A percentile compares a stretch with the other conserved stretches of the same genome.
Conservation (phyloP, 2,888 invertebrate species). For the Rhagonycha fulva region DNA sequence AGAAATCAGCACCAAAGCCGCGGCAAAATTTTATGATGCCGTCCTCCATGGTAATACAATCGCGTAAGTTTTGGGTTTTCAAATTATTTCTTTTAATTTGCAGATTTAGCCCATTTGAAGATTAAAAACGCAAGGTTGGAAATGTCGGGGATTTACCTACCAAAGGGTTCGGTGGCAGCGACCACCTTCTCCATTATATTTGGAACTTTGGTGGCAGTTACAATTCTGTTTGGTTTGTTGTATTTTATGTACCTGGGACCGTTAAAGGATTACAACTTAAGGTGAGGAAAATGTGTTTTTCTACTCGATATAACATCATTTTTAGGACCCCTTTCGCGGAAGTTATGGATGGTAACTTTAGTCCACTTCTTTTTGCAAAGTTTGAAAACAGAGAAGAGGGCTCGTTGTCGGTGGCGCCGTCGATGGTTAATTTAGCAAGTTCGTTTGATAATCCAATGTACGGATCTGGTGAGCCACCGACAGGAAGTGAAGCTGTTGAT, state of each 20-base stretch:
- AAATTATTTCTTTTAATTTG: neutral
- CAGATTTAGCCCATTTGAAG: conserved; percentile 10
- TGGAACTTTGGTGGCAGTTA: conserved; percentile 32
- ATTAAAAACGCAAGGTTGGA: conserved; percentile 3
- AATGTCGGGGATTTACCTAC: conserved; percentile 17
- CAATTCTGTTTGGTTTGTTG: conserved; percentile 9
- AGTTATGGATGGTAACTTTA: conserved; percentile 10
- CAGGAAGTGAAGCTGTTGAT: neutral
- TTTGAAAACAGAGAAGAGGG: conserved; percentile 42
- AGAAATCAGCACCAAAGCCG: conserved; percentile 36
- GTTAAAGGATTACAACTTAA: conserved; percentile 12
- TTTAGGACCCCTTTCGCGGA: conserved; percentile 26
- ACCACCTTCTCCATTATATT: conserved; percentile 28
- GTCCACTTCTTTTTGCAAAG: conserved; percentile 35
- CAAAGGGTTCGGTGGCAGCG: neutral
- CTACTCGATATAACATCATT: conserved; percentile 5
- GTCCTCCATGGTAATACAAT: conserved; percentile 11
- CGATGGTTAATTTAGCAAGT: conserved; percentile 40
- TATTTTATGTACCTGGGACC: conserved; percentile 23
- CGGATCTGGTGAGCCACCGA: conserved; percentile 23
- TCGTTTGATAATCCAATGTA: conserved; percentile 47
- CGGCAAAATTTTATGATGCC: conserved; percentile 20
- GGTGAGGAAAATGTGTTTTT: neutral
- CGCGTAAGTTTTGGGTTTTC: neutral
- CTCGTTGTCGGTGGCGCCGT: conserved; percentile 40